phyloP scores from a whole-genome alignment of 2,888 invertebrate species.

The Drosophila pseudotalamancana region DNA sequence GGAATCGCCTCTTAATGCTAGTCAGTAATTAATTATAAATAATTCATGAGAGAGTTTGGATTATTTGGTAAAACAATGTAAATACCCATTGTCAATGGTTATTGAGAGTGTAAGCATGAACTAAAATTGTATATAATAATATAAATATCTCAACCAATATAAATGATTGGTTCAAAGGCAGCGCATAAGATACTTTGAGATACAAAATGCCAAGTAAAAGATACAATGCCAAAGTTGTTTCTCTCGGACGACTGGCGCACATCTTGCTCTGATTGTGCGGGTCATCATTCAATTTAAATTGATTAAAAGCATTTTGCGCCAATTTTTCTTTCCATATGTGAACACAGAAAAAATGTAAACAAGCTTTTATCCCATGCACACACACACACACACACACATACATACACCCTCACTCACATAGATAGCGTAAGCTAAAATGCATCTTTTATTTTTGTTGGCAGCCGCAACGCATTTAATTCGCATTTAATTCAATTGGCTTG shows the following conservation, averaged over 20 bases:
- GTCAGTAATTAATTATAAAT: too few relatives aligned
- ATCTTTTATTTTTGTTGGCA: slow-evolving; percentile 52
- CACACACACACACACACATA: background rate
- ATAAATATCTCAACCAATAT: too few relatives aligned
- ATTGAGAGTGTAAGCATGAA: too few relatives aligned
- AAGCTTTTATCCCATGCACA: slow-evolving; percentile 13
- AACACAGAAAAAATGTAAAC: slow-evolving; percentile 26
- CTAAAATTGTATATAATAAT: slow-evolving; percentile 6
- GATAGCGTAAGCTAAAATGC: slow-evolving; percentile 34
- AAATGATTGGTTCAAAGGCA: slow-evolving; percentile 14
- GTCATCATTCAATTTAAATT: slow-evolving; percentile 84
- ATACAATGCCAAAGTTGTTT: slow-evolving; percentile 44
- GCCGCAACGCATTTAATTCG: slow-evolving; percentile 63
- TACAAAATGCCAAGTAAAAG: slow-evolving; percentile 28
- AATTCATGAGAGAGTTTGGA: too few relatives aligned
- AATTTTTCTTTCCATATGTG: slow-evolving; percentile 45
- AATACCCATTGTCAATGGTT: background rate
- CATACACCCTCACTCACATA: background rate
- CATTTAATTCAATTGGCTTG: slow-evolving; percentile 71
- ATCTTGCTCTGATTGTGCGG: slow-evolving; percentile 75
- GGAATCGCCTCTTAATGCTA: too few relatives aligned
- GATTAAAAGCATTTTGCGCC: slow-evolving; percentile 80
- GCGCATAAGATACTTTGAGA: slow-evolving; percentile 5
- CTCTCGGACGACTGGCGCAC: slow-evolving; percentile 30
- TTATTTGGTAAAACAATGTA: too few relatives aligned